Conservation (phyloP, 2,113 vertebrate species). For the Neolamprologus kungweensis region DNA sequence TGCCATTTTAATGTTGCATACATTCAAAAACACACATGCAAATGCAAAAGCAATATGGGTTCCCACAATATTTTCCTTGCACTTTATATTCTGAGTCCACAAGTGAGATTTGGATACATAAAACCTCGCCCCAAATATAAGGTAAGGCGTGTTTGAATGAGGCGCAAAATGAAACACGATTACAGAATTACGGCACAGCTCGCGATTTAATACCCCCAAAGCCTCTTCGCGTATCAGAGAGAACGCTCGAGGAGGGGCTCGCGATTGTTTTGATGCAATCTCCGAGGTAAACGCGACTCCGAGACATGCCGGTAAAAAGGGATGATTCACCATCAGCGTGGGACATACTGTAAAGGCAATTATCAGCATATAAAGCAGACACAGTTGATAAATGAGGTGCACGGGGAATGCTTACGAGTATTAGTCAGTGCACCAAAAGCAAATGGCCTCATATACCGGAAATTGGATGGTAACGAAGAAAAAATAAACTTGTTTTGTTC, state of each 20-base stretch:
- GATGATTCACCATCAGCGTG: not conserved
- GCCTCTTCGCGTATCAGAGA: not conserved
- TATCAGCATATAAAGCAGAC: constrained; percentile 7
- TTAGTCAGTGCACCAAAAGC: constrained; percentile 11
- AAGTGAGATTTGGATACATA: not conserved
- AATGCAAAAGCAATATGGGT: not conserved
- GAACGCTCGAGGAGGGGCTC: not conserved
- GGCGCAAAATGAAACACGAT: not conserved
- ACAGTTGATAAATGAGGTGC: not conserved
- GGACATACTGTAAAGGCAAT: constrained; percentile 25
- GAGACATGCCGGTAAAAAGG: not conserved
- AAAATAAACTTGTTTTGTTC: not conserved
- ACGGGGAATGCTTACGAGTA: constrained; percentile 18
- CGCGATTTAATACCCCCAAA: not conserved
- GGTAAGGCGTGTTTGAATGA: not conserved
- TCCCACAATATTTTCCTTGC: not conserved
- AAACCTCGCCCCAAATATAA: not conserved
- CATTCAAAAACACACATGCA: not conserved
- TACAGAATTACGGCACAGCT: not conserved
- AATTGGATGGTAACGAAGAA: constrained; percentile 1
- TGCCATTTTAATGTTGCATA: not conserved
- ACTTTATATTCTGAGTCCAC: not conserved
- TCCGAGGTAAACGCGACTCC: constrained; percentile 9
- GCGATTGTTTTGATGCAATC: constrained; percentile 23
- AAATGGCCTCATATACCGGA: not conserved